Percentiles rank a stretch among this genome's conserved stretches.
Conservation (phyloP, 2,888 invertebrate species). For the Zhengitettix transpicula region DNA sequence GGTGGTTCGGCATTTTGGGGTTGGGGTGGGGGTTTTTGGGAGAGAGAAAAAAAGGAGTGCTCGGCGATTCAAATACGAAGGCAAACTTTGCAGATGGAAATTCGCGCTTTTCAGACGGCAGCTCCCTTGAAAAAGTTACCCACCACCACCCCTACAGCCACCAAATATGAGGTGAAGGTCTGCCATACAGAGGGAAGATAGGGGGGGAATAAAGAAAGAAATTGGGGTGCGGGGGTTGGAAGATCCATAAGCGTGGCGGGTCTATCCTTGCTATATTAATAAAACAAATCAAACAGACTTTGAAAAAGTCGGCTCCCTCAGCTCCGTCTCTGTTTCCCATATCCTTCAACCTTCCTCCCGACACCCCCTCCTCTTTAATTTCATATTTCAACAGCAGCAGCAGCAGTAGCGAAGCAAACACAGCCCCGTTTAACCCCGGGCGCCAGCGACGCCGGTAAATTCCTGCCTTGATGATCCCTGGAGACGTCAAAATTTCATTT, state of each 20-base stretch:
- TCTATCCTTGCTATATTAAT: not conserved
- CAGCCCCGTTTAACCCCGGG: not conserved
- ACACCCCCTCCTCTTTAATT: slow-evolving; percentile 1
- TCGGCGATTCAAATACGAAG: not conserved
- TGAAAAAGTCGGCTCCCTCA: not conserved
- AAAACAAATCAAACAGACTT: not conserved
- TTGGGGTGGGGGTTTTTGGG: not conserved
- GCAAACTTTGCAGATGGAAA: not conserved
- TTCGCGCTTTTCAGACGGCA: not conserved
- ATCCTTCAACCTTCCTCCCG: not conserved
- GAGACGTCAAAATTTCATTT: slow-evolving; percentile 14
- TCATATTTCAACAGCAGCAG: slow-evolving; percentile 8
- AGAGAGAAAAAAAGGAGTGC: not conserved
- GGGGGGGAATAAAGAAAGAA: no score
- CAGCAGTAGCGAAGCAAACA: slow-evolving; percentile 1
- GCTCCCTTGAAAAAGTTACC: no score
- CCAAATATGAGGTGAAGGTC: no score
- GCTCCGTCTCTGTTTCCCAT: not conserved
- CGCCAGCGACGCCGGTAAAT: slow-evolving; percentile 2
- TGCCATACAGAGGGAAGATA: no score
- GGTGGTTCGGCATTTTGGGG: not conserved
- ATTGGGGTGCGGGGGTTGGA: no score
- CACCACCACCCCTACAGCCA: no score
- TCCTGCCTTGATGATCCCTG: slow-evolving; percentile 10
- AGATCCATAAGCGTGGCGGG: no score